Evolutionary conservation across 2,888 invertebrate genomes (phyloP).

Genomic region (Agrotis clavis): DNA sequence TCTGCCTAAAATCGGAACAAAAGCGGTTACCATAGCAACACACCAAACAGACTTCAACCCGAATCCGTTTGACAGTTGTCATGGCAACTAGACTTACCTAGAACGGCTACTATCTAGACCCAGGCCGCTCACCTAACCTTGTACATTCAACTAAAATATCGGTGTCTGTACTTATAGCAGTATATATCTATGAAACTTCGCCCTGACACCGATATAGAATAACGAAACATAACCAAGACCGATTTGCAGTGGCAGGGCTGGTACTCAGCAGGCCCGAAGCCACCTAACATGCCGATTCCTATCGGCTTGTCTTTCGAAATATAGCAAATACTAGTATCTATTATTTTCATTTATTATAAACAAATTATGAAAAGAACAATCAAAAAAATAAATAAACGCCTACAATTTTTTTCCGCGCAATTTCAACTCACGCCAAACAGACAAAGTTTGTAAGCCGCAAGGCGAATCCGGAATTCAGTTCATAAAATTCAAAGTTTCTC

Average conservation of each 20-base stretch:
- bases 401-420: no score
- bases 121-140: slow-evolving; percentile 69
- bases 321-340: no score
- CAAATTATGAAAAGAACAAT: no score
- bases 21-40: slow-evolving; percentile 30
- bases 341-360: no score
- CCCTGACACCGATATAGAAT: slow-evolving; percentile 84
- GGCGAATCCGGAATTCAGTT: no score
- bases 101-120: slow-evolving; percentile 47
- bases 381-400: no score
- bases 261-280: no score
- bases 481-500: no score
- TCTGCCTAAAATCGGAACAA: neutral
- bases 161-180: slow-evolving; percentile 35
- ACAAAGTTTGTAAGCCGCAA: no score
- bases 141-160: slow-evolving; percentile 62
- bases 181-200: slow-evolving; percentile 61
- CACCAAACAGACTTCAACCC: slow-evolving; percentile 1
- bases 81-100: slow-evolving; percentile 46
- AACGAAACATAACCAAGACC: slow-evolving; percentile 72
- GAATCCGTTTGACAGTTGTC: slow-evolving; percentile 34
- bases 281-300: no score
- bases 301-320: no score
- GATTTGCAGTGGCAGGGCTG: slow-evolving; percentile 59
- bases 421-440: no score